These are phyloP conservation scores for Ichneumon xanthorius DNA, from an alignment of 2,888 invertebrate species.

Conservation along the genomic window DNA sequence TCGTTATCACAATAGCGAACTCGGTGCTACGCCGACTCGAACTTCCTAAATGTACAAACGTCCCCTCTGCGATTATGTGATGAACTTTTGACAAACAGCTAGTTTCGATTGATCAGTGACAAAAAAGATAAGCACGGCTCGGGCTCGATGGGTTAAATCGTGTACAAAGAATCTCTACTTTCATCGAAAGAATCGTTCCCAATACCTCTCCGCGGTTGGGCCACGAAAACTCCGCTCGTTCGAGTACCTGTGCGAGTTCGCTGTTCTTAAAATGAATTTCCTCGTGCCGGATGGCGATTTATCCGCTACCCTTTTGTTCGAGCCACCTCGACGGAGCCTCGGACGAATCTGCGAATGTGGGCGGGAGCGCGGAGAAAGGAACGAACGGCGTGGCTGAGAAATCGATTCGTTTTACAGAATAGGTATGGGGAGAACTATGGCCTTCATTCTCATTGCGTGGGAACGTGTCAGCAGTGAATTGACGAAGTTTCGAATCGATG, in stretches of 20 bases:
- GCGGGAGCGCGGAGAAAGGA: background rate
- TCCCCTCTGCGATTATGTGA: background rate
- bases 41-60: background rate
- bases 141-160: background rate
- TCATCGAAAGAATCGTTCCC: background rate
- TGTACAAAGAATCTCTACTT: background rate
- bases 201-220: background rate
- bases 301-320: constrained; percentile 15
- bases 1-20: background rate
- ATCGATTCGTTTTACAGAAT: constrained; percentile 1
- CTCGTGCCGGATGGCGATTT: constrained; percentile 4
- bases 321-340: background rate
- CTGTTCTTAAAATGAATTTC: background rate
- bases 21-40: background rate
- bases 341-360: background rate
- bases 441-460: constrained; percentile 4
- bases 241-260: background rate
- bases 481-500: background rate
- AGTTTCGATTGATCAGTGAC: background rate
- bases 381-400: background rate
- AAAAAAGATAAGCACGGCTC: background rate
- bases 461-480: background rate
- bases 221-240: background rate
- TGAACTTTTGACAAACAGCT: background rate
- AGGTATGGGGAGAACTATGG: background rate